phyloP scores from a whole-genome alignment of 2,113 vertebrate species.

The Nanger granti region DNA sequence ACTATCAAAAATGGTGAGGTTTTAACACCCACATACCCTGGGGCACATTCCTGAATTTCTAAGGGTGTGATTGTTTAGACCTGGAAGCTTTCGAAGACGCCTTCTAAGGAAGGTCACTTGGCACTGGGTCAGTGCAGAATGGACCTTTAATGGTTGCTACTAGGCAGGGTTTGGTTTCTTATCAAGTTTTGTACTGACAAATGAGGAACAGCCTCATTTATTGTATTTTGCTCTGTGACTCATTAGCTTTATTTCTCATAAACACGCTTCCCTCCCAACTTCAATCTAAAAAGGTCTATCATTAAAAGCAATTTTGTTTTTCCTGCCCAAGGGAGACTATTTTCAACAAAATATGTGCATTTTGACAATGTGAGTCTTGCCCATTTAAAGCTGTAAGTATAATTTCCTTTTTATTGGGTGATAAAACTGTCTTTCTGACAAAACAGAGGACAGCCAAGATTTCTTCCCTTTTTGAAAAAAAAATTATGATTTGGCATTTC shows the following conservation, averaged over 20 bases:
- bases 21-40: slow-evolving; percentile 53
- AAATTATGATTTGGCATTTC: slow-evolving; percentile 54
- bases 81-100: slow-evolving; percentile 73
- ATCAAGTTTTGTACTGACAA: slow-evolving; percentile 57
- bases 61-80: slow-evolving; percentile 53
- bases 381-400: slow-evolving; percentile 54
- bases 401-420: slow-evolving; percentile 60
- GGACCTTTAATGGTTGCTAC: slow-evolving; percentile 7
- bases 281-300: slow-evolving; percentile 56
- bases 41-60: slow-evolving; percentile 52
- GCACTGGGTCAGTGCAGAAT: slow-evolving; percentile 46
- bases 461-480: slow-evolving; percentile 36
- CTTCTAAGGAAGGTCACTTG: slow-evolving; percentile 62
- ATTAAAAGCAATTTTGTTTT: slow-evolving; percentile 66
- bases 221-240: slow-evolving; percentile 68
- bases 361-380: background rate
- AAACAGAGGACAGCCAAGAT: slow-evolving; percentile 28
- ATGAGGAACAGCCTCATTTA: slow-evolving; percentile 35
- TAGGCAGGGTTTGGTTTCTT: slow-evolving; percentile 44
- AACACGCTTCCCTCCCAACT: slow-evolving; percentile 14
- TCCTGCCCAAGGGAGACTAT: slow-evolving; percentile 45
- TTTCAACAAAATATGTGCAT: slow-evolving; percentile 52
- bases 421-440: slow-evolving; percentile 58
- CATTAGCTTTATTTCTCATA: slow-evolving; percentile 67
- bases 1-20: slow-evolving; percentile 22